Base-by-base conservation (phyloP, 2,888 invertebrate genomes). In the Harpalus rubripes region DNA sequence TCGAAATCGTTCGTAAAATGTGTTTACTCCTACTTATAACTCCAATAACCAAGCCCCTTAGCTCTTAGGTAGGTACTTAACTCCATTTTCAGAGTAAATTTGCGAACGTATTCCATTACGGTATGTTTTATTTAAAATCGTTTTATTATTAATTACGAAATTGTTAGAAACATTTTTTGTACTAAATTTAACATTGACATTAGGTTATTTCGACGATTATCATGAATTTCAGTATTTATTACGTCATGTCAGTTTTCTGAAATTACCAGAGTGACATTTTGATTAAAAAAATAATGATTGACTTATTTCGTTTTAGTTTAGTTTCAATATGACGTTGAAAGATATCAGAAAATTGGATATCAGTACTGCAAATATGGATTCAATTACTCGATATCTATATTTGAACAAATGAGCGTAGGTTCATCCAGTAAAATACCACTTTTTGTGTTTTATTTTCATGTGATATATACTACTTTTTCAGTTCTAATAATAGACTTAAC, bases 331-430 rank as follows among this genome's bases (percentile, higher is more conserved):
- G 72, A 74, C 41, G 72, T 52, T 74, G 72, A 74, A 74, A 44
- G 72, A 44, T 74, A 74, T 74, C 72, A 74, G 72, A 74, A 68
- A 68, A 74, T 74, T 74, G 72, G 72, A 74, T 74, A 44, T 74
- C 44, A 44, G 10, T 74, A 41, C 72, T 41, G 72, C 72, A 74
- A 74, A 74, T 74, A 74, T 44, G 22, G 52, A 74, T 52, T 74
- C 72, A 74, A 74, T 74, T 74, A 74, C 72, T 44, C 18, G 22
- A 44, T 52, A 74, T 41, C 72, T 74, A 18, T 74, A 44, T 74
- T 74, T 74, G 72, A 16, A 74, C 41, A 74, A 74, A 52, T 74
- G 16, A 74, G 8, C 72, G 4, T 4, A 32, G 26, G 32, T 68
- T 39, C 12, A 1, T 68, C 63, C n/a, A 16, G 1, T 7, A 15